Evolutionary conservation across 2,113 vertebrate species (phyloP), one percentile per base, ranked within the genome.

Genomic region (Malurus elegans): DNA sequence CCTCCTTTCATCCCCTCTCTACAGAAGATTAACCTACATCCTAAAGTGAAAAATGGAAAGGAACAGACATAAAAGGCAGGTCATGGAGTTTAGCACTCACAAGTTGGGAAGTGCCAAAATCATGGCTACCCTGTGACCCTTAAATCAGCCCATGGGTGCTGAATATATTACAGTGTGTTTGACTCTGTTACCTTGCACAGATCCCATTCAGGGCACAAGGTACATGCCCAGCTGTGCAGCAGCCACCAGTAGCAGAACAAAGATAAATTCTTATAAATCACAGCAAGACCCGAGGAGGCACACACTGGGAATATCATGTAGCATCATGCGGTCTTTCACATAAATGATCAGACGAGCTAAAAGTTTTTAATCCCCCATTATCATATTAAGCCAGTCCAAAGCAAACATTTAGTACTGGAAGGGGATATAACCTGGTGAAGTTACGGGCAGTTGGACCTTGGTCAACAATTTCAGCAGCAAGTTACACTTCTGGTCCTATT

Each of bases 391-490:
- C 6, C n/a, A 21, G 15, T 79, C 87, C 93, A 95, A 91, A 90
- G 69, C 16, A 94, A 88, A 85, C 3, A 69, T 53, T 86, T 54
- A n/a, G 26, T n/a, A 45, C 14, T 50, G 70, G 26, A 91, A 92
- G 20, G 9, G 26, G 45, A 91, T 62, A 79, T 54, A 76, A 89
- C 23, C 42, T 88, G 29, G 15, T 34, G 62, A 86, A 91, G 24
- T 73, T 85, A 79, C 7, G 54, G 56, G 58, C 38, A 85, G 16
- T 10, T 91, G 81, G 74, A 87, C 32, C 29, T 57, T 54, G 29
- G 13, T 93, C 80, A 97, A 94, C 58, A 87, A 54, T 91, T 75
- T 83, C 67, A 91, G 51, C 48, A 91, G 45, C n/a, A 86, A 29
- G 53, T 75, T 83, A 62, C 29, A 31, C 17, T 93, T 79, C 47